Evolutionary conservation across 1,140 invertebrate species (phyloP).

Genomic region (Yoshiicerus persimilis): DNA sequence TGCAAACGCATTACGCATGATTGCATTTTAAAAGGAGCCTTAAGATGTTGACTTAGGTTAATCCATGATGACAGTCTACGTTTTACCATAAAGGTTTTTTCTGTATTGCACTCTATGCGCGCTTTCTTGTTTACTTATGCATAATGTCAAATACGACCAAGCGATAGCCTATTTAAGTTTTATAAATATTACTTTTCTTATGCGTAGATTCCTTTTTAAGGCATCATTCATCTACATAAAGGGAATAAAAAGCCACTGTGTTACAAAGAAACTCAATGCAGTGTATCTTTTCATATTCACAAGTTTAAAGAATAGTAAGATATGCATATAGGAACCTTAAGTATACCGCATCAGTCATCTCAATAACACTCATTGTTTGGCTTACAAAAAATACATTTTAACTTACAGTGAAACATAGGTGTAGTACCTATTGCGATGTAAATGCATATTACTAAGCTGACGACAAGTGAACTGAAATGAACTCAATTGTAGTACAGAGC

Average conservation of each 20-base stretch:
- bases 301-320: not conserved
- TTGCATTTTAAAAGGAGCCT: constrained; percentile 39
- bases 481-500: not conserved
- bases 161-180: too few species aligned
- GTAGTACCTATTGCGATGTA: too few species aligned
- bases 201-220: not conserved
- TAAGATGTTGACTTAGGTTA: constrained; percentile 37
- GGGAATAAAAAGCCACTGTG: not conserved
- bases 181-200: not conserved
- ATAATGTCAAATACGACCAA: not conserved
- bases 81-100: not conserved
- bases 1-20: constrained; percentile 10
- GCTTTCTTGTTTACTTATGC: not conserved
- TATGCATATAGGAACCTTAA: not conserved
- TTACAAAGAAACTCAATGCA: not conserved
- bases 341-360: not conserved
- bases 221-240: not conserved
- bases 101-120: not conserved
- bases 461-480: not conserved
- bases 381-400: not conserved
- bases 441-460: not conserved
- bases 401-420: not conserved
- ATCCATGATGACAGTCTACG: constrained; percentile 27
- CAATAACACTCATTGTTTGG: not conserved
- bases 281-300: not conserved